Base-by-base conservation (phyloP, 2,113 vertebrate genomes). In the Telmatochromis brichardi region DNA sequence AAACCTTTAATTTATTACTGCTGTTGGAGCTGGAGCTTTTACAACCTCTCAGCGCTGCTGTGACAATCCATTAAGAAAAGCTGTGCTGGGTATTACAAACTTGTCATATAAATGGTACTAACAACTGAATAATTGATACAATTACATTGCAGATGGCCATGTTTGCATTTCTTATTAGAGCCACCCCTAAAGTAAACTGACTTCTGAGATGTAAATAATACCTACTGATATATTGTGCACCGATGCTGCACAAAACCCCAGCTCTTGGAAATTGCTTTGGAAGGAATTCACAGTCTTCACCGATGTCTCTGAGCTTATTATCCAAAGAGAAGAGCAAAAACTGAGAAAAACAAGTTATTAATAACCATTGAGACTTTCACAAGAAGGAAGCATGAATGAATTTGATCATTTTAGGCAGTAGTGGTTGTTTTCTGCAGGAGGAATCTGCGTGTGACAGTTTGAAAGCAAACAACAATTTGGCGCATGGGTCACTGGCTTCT, bases 401-500 rank as follows among this genome's bases (percentile, higher is more conserved):
- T 17, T 84, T 26, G 28, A 88, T 63, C 15, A 10, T 82, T n/a
- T 81, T 10, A 87, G 42, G 50, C 42, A n/a, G 54, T 33, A 40
- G 45, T 17, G 13, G 42, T 51, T 82, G 58, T 71, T 78, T 78
- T 78, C 73, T 78, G 45, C 42, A 78, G 73, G 45, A 51, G 73
- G 4, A 51, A 78, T 31, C 42, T 50, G 6, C 4, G 6, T 33
- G 45, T 51, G 73, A 78, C 45, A 51, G 45, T 51, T 51, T 31
- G 45, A 78, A 78, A 31, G 45, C 45, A 78, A 78, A 31, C 45
- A n/a, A 50, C 33, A 12, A 53, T 81, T 55, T 45, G 45, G 40
- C 73, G 40, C 57, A 78, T 13, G 78, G 90, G 88, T 90, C 87
- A 82, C 51, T 79, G 86, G 80, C 45, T 89, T 79, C 82, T 76